Evolutionary conservation across 2,797 vertebrate genomes (phyloP), one percentile per base, ranked within the genome.

Genomic region (Myotis findleyi): DNA sequence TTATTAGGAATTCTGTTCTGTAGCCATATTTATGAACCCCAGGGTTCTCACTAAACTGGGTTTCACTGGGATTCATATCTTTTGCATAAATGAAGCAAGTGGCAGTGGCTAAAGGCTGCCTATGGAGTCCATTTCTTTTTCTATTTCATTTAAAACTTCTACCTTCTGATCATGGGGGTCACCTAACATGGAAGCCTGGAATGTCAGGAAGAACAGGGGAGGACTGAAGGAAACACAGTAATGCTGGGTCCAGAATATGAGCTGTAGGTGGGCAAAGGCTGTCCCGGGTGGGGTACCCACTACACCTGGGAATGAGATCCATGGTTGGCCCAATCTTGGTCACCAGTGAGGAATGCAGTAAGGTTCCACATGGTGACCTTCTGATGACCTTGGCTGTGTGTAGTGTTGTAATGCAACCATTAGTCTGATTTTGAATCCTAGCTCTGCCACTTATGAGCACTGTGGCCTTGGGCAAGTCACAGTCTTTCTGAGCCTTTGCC

Each of bases 321-420:
- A 7, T 27, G 23, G 0, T 27, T 38, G 8, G 21, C 68, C 49
- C 44, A 68, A 13, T 7, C 5, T 17, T 12, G 68, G 20, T 53
- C 16, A 51, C 4, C 8, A 23, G 17, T 7, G 71, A 41, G n/a
- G 16, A 38, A 8, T 18, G 1, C 44, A 14, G 11, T 17, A 38
- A 64, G 44, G 17, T 3, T 38, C 47, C 41, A 23, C 23, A 1
- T 11, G 75, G 51, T 25, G 59, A 81, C 51, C 14, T 57, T 69
- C 55, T 41, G 38, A 38, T 1, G 59, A 76, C 59, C 21, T 49
- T 51, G 83, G 6, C 27, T 36, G 0, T 38, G 0, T 84, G 38
- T 36, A 3, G 21, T 47, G 76, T 5, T 6, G 1, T 0, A 20
- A n/a, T 16, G 3, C 11, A 6, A 17, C 7, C 2, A 2, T 12